Conservation (phyloP, 2,113 vertebrate species). For the Eupsittula cactorum region DNA sequence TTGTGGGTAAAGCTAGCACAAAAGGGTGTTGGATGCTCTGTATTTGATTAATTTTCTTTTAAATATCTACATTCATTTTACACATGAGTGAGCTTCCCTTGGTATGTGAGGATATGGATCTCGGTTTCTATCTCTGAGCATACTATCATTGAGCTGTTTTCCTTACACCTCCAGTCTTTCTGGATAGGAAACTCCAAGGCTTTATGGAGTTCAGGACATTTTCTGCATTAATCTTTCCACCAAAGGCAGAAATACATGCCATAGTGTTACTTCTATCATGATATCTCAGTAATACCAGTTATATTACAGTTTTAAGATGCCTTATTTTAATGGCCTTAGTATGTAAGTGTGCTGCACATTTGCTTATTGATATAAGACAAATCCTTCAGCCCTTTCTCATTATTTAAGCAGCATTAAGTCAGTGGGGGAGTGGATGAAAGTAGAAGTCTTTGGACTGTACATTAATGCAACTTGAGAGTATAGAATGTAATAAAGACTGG, state of each 20-base stretch:
- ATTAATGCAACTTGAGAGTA: neutral
- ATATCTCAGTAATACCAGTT: neutral
- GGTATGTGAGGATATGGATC: neutral
- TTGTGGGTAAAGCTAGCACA: neutral
- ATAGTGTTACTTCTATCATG: neutral
- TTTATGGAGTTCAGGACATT: neutral
- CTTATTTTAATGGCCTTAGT: neutral
- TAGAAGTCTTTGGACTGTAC: neutral
- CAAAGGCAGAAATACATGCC: neutral
- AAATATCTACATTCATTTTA: neutral
- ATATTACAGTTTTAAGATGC: neutral
- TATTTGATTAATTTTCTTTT: neutral
- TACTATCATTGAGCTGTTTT: neutral
- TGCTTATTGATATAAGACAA: neutral
- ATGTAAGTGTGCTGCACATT: fast-evolving
- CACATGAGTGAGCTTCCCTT: neutral
- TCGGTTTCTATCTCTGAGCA: neutral
- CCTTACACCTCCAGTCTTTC: neutral
- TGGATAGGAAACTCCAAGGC: neutral
- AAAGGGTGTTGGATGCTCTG: neutral
- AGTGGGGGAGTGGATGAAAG: neutral
- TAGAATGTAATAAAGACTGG: neutral
- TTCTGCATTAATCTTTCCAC: neutral
- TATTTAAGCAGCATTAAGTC: neutral
- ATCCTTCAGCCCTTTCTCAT: neutral